Evolutionary conservation across 2,888 invertebrate species (phyloP), one percentile per base, ranked within the genome.

Genomic region (Nephrotoma appendiculata): DNA sequence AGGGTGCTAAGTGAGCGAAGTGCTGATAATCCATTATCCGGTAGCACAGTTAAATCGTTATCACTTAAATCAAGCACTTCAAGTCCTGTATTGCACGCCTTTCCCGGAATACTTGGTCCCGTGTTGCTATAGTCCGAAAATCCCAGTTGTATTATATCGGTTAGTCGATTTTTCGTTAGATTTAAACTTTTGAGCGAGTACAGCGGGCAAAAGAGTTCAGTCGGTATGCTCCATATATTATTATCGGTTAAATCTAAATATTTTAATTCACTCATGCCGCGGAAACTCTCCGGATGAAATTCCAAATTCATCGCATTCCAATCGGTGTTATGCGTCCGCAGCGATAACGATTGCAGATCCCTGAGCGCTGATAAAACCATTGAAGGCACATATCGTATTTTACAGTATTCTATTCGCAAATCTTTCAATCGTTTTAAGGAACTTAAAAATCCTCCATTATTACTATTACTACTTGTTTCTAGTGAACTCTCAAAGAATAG

Each of bases 241-340:
- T 96, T 96, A 89, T 95, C 95, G 48, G 94, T 95, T 87, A 96
- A 92, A 91, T 96, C 95, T 88, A 96, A 92, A 88, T 92, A 93
- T 89, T 94, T 93, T 83, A 96, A 92, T 89, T 94, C 94, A 41
- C 94, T 93, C 86, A 96, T 92, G 9, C 95, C 95, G 83, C 94
- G 92, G 88, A 96, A 94, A 87, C 95, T 95, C 89, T 95, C 95
- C 83, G 94, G 92, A 89, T 95, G 94, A 88, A 96, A 93, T 89
- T 96, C 95, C 92, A 96, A 93, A 41, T 95, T 95, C 94, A 95
- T 95, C 31, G 95, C 94, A 12, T 96, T 95, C 96, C 96, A 96
- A 90, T 96, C 95, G 43, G 95, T 95, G 90, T 96, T 96, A 90
- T 95, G 95, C 19, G 96, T 96, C 86, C 95, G 93, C 88, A 97